These are phyloP conservation scores for Drosophila grimshawi DNA, from an alignment of 1,140 invertebrate genomes.

Conservation along the genomic window DNA sequence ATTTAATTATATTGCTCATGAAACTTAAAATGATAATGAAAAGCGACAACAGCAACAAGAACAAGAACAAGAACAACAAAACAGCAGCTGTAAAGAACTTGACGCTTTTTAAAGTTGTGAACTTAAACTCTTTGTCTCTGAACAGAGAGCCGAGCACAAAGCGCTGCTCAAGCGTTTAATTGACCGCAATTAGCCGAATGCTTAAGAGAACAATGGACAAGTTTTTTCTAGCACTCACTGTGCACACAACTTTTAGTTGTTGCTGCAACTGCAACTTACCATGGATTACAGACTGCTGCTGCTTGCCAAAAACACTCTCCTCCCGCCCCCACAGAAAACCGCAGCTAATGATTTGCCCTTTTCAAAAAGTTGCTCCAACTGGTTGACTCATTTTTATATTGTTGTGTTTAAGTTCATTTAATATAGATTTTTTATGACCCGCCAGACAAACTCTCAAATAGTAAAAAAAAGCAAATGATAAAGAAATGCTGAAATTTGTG, in stretches of 20 bases:
- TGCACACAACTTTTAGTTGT: background rate
- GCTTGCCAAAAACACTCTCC: too few species aligned
- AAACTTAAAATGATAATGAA: slow-evolving; percentile 43
- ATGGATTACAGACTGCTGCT: background rate
- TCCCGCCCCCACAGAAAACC: too few species aligned
- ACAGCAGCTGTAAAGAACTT: slow-evolving; percentile 30
- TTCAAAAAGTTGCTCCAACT: too few species aligned
- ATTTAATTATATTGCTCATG: slow-evolving; percentile 74
- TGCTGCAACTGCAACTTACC: background rate
- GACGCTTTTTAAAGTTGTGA: slow-evolving; percentile 11
- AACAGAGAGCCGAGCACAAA: slow-evolving; percentile 40
- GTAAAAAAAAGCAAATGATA: too few species aligned
- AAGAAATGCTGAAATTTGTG: too few species aligned
- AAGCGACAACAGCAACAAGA: slow-evolving; percentile 22
- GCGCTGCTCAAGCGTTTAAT: slow-evolving; percentile 58
- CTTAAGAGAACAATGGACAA: slow-evolving; percentile 52
- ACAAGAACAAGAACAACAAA: slow-evolving; percentile 3
- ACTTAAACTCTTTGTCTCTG: slow-evolving; percentile 21
- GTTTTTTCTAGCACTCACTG: slow-evolving; percentile 16
- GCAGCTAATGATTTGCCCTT: too few species aligned
- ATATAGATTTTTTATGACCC: too few species aligned
- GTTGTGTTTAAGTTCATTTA: too few species aligned
- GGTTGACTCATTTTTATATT: too few species aligned
- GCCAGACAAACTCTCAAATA: too few species aligned
- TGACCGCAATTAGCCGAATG: slow-evolving; percentile 70